Conservation (phyloP, 2,797 vertebrate genomes). For the Microhierax caerulescens region DNA sequence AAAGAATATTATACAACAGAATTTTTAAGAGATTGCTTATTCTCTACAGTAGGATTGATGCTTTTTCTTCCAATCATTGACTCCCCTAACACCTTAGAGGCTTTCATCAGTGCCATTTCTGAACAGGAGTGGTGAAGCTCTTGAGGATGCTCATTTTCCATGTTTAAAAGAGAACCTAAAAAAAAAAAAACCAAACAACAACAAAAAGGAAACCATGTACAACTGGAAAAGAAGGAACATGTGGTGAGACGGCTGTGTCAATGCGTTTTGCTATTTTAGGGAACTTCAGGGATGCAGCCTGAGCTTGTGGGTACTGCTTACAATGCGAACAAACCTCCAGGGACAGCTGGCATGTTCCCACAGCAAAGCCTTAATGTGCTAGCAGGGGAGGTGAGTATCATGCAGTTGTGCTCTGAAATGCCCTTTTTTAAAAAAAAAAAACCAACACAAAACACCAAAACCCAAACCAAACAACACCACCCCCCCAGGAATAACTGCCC, state of each 20-base stretch:
- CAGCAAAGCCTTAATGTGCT: not conserved
- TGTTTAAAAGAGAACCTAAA: conserved; percentile 77
- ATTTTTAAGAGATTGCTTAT: not conserved
- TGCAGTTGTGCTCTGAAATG: not conserved
- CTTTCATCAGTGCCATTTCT: not conserved
- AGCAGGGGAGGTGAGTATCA: not conserved
- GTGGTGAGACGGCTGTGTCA: not conserved
- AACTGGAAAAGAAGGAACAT: not conserved
- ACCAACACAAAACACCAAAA: too few relatives aligned
- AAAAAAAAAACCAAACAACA: not conserved
- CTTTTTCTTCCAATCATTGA: not conserved
- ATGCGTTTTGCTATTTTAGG: not conserved
- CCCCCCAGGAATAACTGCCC: not conserved
- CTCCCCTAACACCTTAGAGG: not conserved
- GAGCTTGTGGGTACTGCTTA: not conserved
- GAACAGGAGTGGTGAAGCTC: not conserved
- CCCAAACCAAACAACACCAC: too few relatives aligned
- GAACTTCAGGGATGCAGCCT: not conserved
- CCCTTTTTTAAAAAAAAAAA: not conserved
- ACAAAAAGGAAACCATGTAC: not conserved
- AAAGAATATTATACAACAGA: conserved; percentile 11
- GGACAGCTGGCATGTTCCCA: not conserved
- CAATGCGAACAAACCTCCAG: not conserved
- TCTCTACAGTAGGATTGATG: not conserved
- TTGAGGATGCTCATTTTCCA: conserved; percentile 54